Base-by-base conservation (phyloP, 2,113 vertebrate genomes). In the Phrynocephalus versicolor region DNA sequence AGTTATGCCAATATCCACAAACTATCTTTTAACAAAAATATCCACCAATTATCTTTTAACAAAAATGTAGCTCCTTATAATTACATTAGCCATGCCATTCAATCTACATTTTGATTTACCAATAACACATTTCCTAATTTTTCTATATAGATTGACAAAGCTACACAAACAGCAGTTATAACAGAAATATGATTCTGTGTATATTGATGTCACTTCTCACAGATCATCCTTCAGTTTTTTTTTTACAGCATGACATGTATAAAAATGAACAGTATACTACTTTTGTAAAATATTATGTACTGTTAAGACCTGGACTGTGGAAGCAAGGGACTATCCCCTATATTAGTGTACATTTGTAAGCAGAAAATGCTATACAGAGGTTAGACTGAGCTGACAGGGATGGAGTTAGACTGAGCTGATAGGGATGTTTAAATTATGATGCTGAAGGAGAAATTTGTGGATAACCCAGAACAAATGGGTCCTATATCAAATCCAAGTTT, bases 1-100 rank as follows among this genome's bases (percentile, higher is more conserved):
- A 89, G 45, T 92, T 92, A 85, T 70, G 85, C 83, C 85, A 92
- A 92, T 88, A 91, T 84, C 91, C 92, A 92, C 83, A 89, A 89
- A 93, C 89, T 87, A 89, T 93, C 90, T 72, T 88, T 91, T 94
- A 93, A 87, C 88, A 51, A 51, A 51, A 51, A 91, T 79, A 80
- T 83, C n/a, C n/a, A n/a, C n/a, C n/a, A n/a, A 93, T 51, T 5
- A 51, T 93, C 90, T 72, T 88, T 91, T 94, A 93, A 87, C 88
- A 51, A 51, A 51, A 51, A 91, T 79, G 81, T 83, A 90, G n/a
- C 91, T 91, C 80, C 83, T 84, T 81, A 73, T 77, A 62, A 91
- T 75, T 89, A 91, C 73, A 92, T 89, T 89, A 84, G 93, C 90
- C 90, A 89, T 10, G 10, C 45, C 45, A 51, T 55, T 76, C 90